Evolutionary conservation across 2,797 vertebrate genomes (phyloP).

Genomic region (Cottoperca gobio): DNA sequence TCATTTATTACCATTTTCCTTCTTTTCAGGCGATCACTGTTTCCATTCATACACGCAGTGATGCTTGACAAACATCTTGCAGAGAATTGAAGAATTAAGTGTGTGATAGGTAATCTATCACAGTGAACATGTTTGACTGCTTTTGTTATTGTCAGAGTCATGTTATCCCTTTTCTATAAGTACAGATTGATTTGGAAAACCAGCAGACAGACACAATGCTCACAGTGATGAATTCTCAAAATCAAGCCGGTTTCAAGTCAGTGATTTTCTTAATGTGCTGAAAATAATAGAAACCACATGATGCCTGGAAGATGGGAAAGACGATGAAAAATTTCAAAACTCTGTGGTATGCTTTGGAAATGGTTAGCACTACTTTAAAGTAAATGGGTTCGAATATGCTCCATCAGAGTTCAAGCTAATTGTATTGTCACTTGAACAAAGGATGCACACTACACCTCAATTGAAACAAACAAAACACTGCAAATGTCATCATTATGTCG

Average conservation of each 20-base stretch:
- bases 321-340: background rate
- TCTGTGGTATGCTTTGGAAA: constrained; percentile 4
- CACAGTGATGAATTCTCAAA: constrained; percentile 16
- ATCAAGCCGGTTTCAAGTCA: constrained; percentile 17
- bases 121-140: constrained; percentile 6
- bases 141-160: constrained; percentile 13
- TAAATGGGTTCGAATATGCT: constrained; percentile 1
- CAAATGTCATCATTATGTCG: constrained; percentile 4
- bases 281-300: constrained; percentile 29
- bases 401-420: constrained; percentile 11
- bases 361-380: background rate
- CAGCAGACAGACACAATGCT: constrained; percentile 12
- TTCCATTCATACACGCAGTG: background rate
- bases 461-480: constrained; percentile 9
- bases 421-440: background rate
- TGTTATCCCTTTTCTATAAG: constrained; percentile 13
- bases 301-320: background rate
- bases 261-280: constrained; percentile 25
- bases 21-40: background rate
- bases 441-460: background rate
- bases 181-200: constrained; percentile 25
- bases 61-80: constrained; percentile 9
- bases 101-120: constrained; percentile 6
- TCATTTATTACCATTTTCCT: background rate
- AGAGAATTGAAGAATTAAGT: background rate